Base-by-base conservation (phyloP, 2,888 invertebrate species). In the Drosophila fungiperda region DNA sequence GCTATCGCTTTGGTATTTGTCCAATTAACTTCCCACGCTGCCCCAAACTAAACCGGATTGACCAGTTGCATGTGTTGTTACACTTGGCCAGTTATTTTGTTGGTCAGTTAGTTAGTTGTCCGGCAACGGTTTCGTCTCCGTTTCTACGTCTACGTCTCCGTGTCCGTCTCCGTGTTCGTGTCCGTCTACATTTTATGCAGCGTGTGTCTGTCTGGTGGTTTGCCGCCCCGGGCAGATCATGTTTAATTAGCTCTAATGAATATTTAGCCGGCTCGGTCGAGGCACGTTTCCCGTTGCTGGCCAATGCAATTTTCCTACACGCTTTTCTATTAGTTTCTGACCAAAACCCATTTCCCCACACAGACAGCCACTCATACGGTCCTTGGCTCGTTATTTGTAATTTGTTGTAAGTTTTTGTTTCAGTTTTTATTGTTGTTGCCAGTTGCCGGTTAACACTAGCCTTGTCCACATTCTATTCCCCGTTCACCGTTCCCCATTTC, bases 221-320 rank as follows among this genome's bases (percentile, higher is more conserved):
- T 29, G 53, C 55, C 76, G 73, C 75, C 71, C 59, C 69, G 69
- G 76, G 73, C 84, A 72, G 89, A 87, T 90, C 87, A 82, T 82
- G 83, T 83, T 82, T 90, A 87, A 86, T 84, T 87, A 89, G 82
- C 79, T 74, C 86, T 90, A 89, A 89, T 87, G 90, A 89, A 90
- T 89, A 83, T 89, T 87, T 86, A 73, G 85, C 74, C 68, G 66
- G 64, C 58, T 73, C 62, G 67, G 67, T 63, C 67, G 59, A 58
- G 70, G 75, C 71, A 73, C 77, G 79, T 75, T 73, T 73, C 40
- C 53, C 53, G 52, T 62, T 68, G 62, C 63, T 50, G 71, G 67
- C 62, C 75, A 80, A 80, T 82, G 73, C 76, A 78, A 87, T 82
- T 86, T 84, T 76, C 80, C 80, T 72, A 78, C 83, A 87, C 67